Conservation (phyloP, 1,140 invertebrate species). For the Tetraneura akinire region DNA sequence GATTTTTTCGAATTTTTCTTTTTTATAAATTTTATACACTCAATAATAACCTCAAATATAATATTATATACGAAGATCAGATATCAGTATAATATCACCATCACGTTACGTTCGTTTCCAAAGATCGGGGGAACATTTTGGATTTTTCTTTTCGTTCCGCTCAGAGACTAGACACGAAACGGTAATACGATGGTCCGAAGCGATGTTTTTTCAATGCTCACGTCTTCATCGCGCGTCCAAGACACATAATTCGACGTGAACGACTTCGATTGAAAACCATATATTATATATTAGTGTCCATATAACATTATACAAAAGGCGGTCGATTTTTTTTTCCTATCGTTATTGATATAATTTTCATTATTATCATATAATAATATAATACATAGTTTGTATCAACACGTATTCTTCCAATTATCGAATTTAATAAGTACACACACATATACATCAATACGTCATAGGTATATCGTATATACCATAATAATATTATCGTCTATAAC, state of each 20-base stretch:
- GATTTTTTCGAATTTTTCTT: no score
- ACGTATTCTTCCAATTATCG: slow-evolving; percentile 28
- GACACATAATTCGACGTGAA: background rate
- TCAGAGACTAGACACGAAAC: background rate
- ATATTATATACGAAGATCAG: no score
- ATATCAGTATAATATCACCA: no score
- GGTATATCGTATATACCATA: no score
- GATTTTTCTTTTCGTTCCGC: no score
- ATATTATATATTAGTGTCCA: no score
- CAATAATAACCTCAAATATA: no score
- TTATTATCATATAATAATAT: slow-evolving; percentile 1
- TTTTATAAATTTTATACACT: no score
- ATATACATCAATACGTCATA: no score
- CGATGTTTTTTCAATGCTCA: background rate
- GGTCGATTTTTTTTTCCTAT: background rate
- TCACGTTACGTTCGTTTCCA: no score
- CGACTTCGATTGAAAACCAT: slow-evolving; percentile 1
- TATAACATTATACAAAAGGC: slow-evolving; percentile 28
- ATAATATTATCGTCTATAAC: background rate
- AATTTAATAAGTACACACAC: slow-evolving; percentile 33
- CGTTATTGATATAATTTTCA: background rate
- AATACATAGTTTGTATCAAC: background rate
- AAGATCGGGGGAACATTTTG: no score
- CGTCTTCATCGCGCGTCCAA: background rate
- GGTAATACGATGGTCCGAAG: no score